Base-by-base conservation (phyloP, 2,113 vertebrate species). In the Syngnathus scovelli region DNA sequence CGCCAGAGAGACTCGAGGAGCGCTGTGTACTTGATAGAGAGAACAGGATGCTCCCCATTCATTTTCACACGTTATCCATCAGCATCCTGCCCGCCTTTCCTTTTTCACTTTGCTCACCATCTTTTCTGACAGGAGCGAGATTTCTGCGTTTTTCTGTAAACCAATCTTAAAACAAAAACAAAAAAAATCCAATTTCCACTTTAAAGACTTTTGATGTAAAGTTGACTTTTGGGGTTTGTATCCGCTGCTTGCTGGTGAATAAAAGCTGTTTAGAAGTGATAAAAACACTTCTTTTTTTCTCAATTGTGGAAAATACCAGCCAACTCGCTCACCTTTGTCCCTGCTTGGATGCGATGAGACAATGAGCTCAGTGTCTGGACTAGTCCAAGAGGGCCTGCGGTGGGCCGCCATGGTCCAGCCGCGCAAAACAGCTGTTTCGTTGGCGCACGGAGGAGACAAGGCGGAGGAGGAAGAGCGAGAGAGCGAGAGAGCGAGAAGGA, bases 391-490 rank as follows among this genome's bases (percentile, higher is more conserved):
- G 72, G 78, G 76, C 79, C 88, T 84, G 83, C 86, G 85, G 86
- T 72, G 79, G 33, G 78, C 74, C 85, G 41, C 81, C 83, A 79
- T 74, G 81, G 83, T 7, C 82, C 83, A 76, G 88, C 89, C 49
- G 85, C 89, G 88, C 85, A 78, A 90, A 87, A 91, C 91, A 90
- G 90, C 91, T 90, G 90, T 87, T 91, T 79, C 86, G 81, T 77
- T 82, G 79, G 77, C 77, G 83, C 74, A 78, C 67, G 66, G 64
- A 64, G 41, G 52, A 63, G 72, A 55, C 67, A 49, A 80, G 74
- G 67, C 54, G 61, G 67, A 79, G 60, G 74, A 27, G 79, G 64
- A 56, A 67, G 44, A 70, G 54, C 51, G 39, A 65, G 61, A 66
- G 49, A 56, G 55, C 68, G 18, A 15, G 61, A 66, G 49, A 56